These are phyloP conservation scores for Cepaea hortensis DNA, from an alignment of 2,888 invertebrate species.

Conservation along the genomic window DNA sequence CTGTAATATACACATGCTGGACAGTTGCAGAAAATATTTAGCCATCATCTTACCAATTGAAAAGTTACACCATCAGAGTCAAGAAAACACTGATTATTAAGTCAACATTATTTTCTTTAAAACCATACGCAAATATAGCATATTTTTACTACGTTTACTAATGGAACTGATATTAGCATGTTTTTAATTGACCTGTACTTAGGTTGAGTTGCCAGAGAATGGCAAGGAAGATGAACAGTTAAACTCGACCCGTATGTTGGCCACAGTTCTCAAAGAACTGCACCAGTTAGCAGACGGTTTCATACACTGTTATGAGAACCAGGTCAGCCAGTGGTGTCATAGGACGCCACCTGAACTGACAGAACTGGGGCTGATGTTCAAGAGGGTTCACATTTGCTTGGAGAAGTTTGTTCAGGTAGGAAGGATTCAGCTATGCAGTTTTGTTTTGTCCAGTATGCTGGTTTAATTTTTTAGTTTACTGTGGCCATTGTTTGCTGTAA, in stretches of 20 bases:
- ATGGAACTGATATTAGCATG: too few relatives aligned
- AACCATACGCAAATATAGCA: too few relatives aligned
- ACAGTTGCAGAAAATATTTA: too few relatives aligned
- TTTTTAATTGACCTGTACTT: too few relatives aligned
- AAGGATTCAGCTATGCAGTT: too few relatives aligned
- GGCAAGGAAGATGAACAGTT: slow-evolving; percentile 20
- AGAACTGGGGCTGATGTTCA: slow-evolving; percentile 67
- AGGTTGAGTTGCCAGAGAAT: slow-evolving; percentile 13
- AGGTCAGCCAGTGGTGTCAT: slow-evolving; percentile 72
- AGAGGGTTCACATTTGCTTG: slow-evolving; percentile 65
- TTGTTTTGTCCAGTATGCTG: too few relatives aligned
- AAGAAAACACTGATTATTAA: too few relatives aligned
- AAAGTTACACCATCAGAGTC: too few relatives aligned
- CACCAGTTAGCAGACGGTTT: slow-evolving; percentile 70
- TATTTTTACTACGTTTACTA: too few relatives aligned
- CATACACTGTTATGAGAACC: slow-evolving; percentile 71
- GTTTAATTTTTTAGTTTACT: neutral
- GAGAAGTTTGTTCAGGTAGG: slow-evolving; percentile 64
- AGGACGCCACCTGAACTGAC: slow-evolving; percentile 64
- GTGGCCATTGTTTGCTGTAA: neutral
- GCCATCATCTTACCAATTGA: too few relatives aligned
- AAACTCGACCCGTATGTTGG: slow-evolving; percentile 31
- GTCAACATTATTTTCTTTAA: too few relatives aligned
- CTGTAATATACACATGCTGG: too few relatives aligned
- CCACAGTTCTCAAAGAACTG: slow-evolving; percentile 64